These are phyloP conservation scores for Diarsia rubi DNA, from an alignment of 2,888 invertebrate species.

Conservation along the genomic window DNA sequence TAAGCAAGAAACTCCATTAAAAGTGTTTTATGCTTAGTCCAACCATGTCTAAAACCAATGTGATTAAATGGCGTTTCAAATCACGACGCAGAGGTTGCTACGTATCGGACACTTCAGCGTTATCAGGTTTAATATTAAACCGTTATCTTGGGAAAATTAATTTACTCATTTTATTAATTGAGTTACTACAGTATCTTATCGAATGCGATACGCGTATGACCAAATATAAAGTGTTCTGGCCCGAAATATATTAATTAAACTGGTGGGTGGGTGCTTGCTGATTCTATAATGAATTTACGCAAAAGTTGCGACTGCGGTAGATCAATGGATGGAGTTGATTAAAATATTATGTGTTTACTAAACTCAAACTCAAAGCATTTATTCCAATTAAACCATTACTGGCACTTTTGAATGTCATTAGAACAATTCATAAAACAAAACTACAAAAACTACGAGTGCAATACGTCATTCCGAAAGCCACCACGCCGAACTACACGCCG, in stretches of 20 bases:
- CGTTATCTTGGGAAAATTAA: slow-evolving; percentile 81
- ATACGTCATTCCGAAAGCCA: no score
- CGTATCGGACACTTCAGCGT: slow-evolving; percentile 63
- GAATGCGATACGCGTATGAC: slow-evolving; percentile 46
- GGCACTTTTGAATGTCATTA: no score
- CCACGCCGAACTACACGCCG: no score
- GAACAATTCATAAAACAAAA: no score
- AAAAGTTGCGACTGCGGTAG: slow-evolving; percentile 3
- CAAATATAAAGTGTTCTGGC: slow-evolving; percentile 38
- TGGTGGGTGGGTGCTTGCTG: slow-evolving; percentile 25
- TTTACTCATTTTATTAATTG: slow-evolving; percentile 84
- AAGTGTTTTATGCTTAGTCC: background rate
- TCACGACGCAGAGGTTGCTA: slow-evolving; percentile 37
- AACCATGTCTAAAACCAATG: slow-evolving; percentile 10
- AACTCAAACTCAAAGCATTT: no score
- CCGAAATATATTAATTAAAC: slow-evolving; percentile 44
- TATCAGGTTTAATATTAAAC: slow-evolving; percentile 80
- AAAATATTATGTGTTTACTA: slow-evolving; percentile 17
- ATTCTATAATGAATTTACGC: slow-evolving; percentile 24
- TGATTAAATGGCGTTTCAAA: slow-evolving; percentile 46
- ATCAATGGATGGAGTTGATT: slow-evolving; percentile 25
- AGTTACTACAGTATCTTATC: slow-evolving; percentile 80
- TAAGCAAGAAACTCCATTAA: background rate
- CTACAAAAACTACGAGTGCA: no score
- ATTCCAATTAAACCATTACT: no score